Percentiles rank a stretch among this genome's conserved stretches.
Conservation (phyloP, 2,797 vertebrate genomes). For the Siniperca obscura region DNA sequence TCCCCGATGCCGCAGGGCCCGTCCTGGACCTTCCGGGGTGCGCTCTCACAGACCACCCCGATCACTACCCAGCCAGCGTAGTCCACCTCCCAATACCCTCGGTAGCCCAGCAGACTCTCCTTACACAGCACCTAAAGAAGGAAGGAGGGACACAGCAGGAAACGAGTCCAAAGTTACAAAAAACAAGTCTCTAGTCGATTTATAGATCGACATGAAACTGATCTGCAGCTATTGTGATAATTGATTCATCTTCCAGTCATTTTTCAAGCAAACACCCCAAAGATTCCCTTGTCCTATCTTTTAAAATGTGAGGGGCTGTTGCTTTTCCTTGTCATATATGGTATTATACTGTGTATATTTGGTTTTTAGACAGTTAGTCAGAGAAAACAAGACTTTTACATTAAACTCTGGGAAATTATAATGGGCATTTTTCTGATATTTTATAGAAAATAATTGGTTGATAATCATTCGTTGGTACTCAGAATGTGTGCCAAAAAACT, state of each 20-base stretch:
- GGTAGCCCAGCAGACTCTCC: conserved; percentile 72
- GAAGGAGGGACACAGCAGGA: not conserved
- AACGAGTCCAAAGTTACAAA: too few species aligned
- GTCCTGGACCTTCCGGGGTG: conserved; percentile 76
- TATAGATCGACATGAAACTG: rapidly evolving
- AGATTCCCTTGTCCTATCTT: not conserved
- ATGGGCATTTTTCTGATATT: not conserved
- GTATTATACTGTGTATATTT: not conserved
- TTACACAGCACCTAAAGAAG: conserved; percentile 82
- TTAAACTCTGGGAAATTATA: not conserved
- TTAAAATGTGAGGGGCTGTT: not conserved
- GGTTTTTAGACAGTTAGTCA: not conserved
- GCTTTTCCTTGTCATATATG: not conserved
- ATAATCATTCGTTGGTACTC: too few species aligned
- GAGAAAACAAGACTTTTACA: not conserved
- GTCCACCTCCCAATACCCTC: conserved; percentile 87
- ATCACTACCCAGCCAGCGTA: conserved; percentile 84
- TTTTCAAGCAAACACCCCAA: not conserved
- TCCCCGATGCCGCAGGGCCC: conserved; percentile 84
- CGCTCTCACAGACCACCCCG: conserved; percentile 71
- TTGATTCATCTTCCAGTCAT: not conserved
- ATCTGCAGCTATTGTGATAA: not conserved
- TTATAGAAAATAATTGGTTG: not conserved
- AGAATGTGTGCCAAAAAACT: too few species aligned
- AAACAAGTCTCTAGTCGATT: not conserved